Percentiles rank a stretch among this genome's conserved stretches.
phyloP scores from a whole-genome alignment of 2,888 invertebrate species.

The Catocala nupta region DNA sequence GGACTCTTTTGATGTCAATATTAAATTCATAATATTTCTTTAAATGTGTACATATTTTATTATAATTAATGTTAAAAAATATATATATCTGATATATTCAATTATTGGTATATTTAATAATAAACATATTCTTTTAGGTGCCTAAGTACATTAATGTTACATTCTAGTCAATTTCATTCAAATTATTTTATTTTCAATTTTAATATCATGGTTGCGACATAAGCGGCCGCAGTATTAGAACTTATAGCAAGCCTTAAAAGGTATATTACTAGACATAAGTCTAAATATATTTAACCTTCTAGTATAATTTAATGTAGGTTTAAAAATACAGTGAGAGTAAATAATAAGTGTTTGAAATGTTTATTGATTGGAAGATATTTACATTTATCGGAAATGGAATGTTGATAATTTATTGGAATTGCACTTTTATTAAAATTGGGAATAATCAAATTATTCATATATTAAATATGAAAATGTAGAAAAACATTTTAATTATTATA shows the following conservation, averaged over 20 bases:
- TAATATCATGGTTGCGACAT: constrained; percentile 31
- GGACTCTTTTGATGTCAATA: constrained; percentile 48
- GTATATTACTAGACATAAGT: constrained; percentile 41
- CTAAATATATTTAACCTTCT: constrained; percentile 38
- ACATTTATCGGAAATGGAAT: constrained; percentile 56
- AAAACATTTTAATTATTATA: constrained; percentile 48
- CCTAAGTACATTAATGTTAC: constrained; percentile 66
- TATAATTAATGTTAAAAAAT: constrained; percentile 22
- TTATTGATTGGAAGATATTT: constrained; percentile 49
- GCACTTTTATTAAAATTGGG: constrained; percentile 65
- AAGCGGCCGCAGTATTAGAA: constrained; percentile 49
- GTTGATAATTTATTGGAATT: constrained; percentile 60
- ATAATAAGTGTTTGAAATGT: constrained; percentile 50
- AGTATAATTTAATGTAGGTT: constrained; percentile 38
- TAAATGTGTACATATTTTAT: constrained; percentile 40
- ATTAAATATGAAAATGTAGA: constrained; percentile 51
- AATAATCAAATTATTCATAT: constrained; percentile 68
- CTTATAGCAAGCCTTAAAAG: constrained; percentile 38
- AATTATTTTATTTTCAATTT: constrained; percentile 50
- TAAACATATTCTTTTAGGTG: constrained; percentile 57
- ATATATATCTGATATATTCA: constrained; percentile 40
- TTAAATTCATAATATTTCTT: constrained; percentile 37
- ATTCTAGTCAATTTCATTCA: constrained; percentile 80
- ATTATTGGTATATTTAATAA: constrained; percentile 39
- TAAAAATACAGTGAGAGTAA: constrained; percentile 63